Evolutionary conservation across 2,888 invertebrate genomes (phyloP), one percentile per base, ranked within the genome.

Genomic region (Hipparchia sbordonii): DNA sequence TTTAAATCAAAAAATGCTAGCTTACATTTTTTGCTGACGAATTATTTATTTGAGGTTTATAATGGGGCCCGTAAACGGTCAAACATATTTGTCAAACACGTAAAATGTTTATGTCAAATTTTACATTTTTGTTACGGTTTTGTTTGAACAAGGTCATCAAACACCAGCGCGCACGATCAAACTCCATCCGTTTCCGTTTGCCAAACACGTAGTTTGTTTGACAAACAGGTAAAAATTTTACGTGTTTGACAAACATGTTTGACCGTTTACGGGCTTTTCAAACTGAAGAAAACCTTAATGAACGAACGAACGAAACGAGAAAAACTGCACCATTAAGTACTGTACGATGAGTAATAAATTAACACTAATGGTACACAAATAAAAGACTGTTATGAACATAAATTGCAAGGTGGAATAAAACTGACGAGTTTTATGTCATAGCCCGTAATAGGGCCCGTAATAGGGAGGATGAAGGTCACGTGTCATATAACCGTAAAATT

Each of bases 401-500:
- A 65, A 65, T 65, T 52, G 65, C 65, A 33, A 65, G 63, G 48
- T 63, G 48, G 48, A 63, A 48, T 63, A 48, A n/a, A 56, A 13
- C 57, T 23, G 13, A 67, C 46, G 46, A 13, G 59, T 68, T 68
- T 68, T 33, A 68, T 57, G 57, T 10, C 46, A 48, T 23, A 59
- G 48, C 57, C 13, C 23, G 48, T 61, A 46, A 61, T 63, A 48
- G 48, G 48, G 48, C 57, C 13, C 23, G 48, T 61, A 46, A 61
- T 63, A 48, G 48, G 48, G 65, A 48, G 33, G 68, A 68, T 33
- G 68, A 68, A 68, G 68, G 68, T 68, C 68, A 60, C 45, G 45
- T 12, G 66, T 67, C 57, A 70, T 51, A 56, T 70, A 73, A 70
- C 73, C 66, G 67, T 67, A 57, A 73, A 73, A 70, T 67, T 67